Evolutionary conservation across 2,888 invertebrate genomes (phyloP).

Genomic region (Gymnoscelis rufifasciata): DNA sequence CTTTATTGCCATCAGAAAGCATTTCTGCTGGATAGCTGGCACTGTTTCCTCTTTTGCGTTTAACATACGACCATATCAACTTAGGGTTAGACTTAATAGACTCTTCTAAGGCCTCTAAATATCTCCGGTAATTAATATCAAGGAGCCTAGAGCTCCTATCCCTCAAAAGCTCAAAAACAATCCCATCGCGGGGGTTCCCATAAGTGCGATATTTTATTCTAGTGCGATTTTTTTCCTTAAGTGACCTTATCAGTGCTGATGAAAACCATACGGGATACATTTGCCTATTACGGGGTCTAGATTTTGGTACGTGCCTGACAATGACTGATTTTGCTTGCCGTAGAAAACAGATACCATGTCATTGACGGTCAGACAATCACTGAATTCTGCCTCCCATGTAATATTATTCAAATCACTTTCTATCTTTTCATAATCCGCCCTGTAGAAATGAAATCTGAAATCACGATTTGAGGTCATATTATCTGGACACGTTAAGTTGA

Average conservation of each 20-base stretch:
- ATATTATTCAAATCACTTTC: not conserved
- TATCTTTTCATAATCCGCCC: conserved; percentile 1
- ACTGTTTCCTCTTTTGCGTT: not conserved
- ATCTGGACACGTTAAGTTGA: not conserved
- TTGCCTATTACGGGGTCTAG: not conserved
- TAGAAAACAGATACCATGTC: not conserved
- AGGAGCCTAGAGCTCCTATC: not conserved
- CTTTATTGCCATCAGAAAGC: not conserved
- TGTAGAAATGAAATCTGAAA: not conserved
- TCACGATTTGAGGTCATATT: not conserved
- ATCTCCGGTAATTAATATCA: not conserved
- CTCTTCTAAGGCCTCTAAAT: not conserved
- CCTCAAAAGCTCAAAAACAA: not conserved
- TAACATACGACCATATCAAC: not conserved
- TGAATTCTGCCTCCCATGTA: not conserved
- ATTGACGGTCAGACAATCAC: not conserved
- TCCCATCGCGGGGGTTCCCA: not conserved
- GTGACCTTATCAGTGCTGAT: not conserved
- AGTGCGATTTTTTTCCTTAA: not conserved
- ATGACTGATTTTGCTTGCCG: not conserved
- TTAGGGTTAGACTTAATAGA: not conserved
- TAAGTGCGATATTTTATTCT: not conserved
- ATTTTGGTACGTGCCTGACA: not conserved
- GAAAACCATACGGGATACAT: not conserved
- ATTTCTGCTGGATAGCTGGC: not conserved